Percentiles rank a stretch among this genome's conserved stretches.
Conservation (phyloP, 2,888 invertebrate genomes). For the Nasonia oneida region DNA sequence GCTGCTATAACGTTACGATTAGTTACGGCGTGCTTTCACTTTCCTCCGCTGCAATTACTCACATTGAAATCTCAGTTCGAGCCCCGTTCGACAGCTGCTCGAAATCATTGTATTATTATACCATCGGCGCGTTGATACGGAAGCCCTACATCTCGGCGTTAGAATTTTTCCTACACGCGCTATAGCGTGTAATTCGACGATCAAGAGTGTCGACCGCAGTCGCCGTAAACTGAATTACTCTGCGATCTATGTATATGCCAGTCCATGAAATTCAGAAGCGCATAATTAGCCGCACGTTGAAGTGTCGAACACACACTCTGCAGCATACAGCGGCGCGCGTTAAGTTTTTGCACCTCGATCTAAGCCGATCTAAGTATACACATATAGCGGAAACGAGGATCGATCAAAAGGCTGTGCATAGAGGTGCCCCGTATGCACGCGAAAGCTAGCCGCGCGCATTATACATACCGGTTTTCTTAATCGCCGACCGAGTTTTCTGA, state of each 20-base stretch:
- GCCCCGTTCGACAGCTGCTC: neutral
- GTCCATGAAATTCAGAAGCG: slow-evolving; percentile 23
- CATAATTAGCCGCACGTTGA: slow-evolving; percentile 11
- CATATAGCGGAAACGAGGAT: slow-evolving; percentile 28
- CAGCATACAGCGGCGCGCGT: neutral
- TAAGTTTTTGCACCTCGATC: neutral
- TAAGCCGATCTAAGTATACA: neutral
- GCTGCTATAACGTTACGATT: neutral
- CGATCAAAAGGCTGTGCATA: slow-evolving; percentile 7
- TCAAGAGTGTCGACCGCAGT: neutral
- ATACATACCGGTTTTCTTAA: slow-evolving; percentile 50
- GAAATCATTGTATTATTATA: neutral
- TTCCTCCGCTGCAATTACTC: neutral
- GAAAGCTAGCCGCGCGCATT: slow-evolving; percentile 19
- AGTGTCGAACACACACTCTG: neutral
- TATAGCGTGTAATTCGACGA: neutral
- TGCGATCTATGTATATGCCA: neutral
- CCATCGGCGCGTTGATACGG: neutral
- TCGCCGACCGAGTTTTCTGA: slow-evolving; percentile 42
- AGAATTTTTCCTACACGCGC: neutral
- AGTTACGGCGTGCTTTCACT: slow-evolving; percentile 20
- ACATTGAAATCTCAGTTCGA: slow-evolving; percentile 1
- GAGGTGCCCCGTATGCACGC: neutral
- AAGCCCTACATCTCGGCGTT: neutral
- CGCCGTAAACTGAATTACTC: slow-evolving; percentile 24